Evolutionary conservation across 2,797 vertebrate genomes (phyloP), one percentile per base, ranked within the genome.

Genomic region (Acipenser ruthenus): DNA sequence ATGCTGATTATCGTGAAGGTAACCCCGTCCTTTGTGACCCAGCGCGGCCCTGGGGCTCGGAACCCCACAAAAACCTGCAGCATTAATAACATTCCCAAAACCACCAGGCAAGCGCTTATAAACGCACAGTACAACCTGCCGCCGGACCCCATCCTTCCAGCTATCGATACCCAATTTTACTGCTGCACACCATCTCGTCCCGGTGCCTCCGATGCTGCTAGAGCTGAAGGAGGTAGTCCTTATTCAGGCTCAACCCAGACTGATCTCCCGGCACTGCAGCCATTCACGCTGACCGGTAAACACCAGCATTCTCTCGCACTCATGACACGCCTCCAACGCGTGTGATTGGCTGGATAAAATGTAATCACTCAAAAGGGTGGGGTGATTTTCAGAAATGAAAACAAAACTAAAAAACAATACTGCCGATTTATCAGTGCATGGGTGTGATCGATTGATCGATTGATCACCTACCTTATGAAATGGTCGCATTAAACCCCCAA

Each of bases 1-100:
- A 87, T 86, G 75, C 80, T 88, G 15, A 86, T 82, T 6, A 88
- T 79, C 52, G 83, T 79, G 10, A 84, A 82, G 12, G 78, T 78
- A 1, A 86, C 69, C 12, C 65, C 70, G 12, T 65, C 77, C 62
- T 70, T 53, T 55, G 63, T n/a, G 23, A 37, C 10, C 11, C 66
- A 10, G 0, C 62, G 56, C 8, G 18, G 69, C 53, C 62, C 65
- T 4, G 80, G 77, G n/a, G 79, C 13, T 68, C 65, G 72, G 5
- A 80, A 67, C 6, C 78, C 80, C 60, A 80, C 67, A 1, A 85
- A 70, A 2, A 86, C 73, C 70, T 84, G 85, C 8, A 86, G 72
- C 10, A 62, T 9, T 10, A 74, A 37, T 5, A 88, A 71, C 15
- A 86, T 70, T 60, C 79, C 77, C 0, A 79, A 77, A 55, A 81